These are phyloP conservation scores for Seira ritae DNA, from an alignment of 2,888 invertebrate species.

Conservation along the genomic window DNA sequence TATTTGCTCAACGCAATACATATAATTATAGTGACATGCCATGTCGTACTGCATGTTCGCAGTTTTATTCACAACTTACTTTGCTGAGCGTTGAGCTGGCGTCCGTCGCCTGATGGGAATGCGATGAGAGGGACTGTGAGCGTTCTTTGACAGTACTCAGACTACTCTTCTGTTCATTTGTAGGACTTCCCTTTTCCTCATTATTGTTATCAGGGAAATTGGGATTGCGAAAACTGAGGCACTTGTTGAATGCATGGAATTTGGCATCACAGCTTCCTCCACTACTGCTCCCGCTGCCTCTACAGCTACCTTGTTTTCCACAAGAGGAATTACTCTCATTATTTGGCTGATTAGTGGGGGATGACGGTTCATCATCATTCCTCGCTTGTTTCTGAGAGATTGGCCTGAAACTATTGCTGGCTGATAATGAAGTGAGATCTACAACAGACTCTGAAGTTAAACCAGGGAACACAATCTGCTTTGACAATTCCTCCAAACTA, in stretches of 20 bases:
- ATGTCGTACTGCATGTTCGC: too few relatives aligned
- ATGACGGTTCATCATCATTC: conserved; percentile 36
- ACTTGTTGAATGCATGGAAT: conserved; percentile 65
- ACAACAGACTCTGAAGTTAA: conserved; percentile 68
- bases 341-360: conserved; percentile 42
- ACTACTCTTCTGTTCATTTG: conserved; percentile 42
- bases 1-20: too few relatives aligned
- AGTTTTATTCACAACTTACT: conserved; percentile 12
- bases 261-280: conserved; percentile 38
- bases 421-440: conserved; percentile 66
- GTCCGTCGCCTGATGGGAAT: too few relatives aligned
- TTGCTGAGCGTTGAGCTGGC: conserved; percentile 20
- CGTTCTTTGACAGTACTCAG: conserved; percentile 29
- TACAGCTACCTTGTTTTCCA: conserved; percentile 27
- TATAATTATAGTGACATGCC: too few relatives aligned
- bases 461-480: conserved; percentile 72
- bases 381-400: conserved; percentile 26
- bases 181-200: conserved; percentile 53
- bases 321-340: conserved; percentile 30
- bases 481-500: conserved; percentile 72
- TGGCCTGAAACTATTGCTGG: conserved; percentile 57
- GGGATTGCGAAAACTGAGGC: conserved; percentile 69
- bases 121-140: conserved; percentile 35
- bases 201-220: conserved; percentile 63
- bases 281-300: conserved; percentile 14